Evolutionary conservation across 2,797 vertebrate species (phyloP), one percentile per base, ranked within the genome.

Genomic region (Hoplostethus mediterraneus): DNA sequence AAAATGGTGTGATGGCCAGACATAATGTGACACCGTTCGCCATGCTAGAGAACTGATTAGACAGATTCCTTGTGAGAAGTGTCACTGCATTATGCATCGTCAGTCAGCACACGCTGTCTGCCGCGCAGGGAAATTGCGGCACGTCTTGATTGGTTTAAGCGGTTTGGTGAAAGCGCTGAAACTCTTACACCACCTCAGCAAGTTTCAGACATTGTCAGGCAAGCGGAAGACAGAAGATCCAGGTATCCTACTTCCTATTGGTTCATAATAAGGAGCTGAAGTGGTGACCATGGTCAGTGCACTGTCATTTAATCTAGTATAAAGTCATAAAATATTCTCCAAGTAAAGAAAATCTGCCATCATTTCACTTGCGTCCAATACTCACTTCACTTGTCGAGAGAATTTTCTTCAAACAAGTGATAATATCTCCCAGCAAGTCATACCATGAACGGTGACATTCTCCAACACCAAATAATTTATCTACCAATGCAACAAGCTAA

Each of bases 141-240:
- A 16, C 38, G 60, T 60, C 73, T 64, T 86, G 77, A 87, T 83
- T 81, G 80, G 83, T 69, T 67, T 66, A 53, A 80, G 73, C 70
- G 66, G 64, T 62, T 38, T 69, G 17, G 70, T 30, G 51, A 73
- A 63, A 63, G 69, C 12, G 13, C 56, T 52, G 62, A 66, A 59
- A 76, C 10, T 63, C 60, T 80, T 77, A 21, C 42, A 49, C 77
- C 25, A 78, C 67, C 70, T 83, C 84, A 84, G 81, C 82, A 80
- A 45, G 54, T 81, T 84, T 80, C 71, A 84, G 83, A 86, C 75
- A 63, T 64, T 82, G 80, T 81, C 81, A 80, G 83, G 82, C 62
- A 79, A 72, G 55, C 52, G 47, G 70, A 60, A 75, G 61, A 74
- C 63, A 17, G 69, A 21, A 21, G 21, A 21, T 21, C 21, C 21